These are phyloP conservation scores for Pilophorus perplexus DNA, from an alignment of 2,888 invertebrate species.

Conservation along the genomic window DNA sequence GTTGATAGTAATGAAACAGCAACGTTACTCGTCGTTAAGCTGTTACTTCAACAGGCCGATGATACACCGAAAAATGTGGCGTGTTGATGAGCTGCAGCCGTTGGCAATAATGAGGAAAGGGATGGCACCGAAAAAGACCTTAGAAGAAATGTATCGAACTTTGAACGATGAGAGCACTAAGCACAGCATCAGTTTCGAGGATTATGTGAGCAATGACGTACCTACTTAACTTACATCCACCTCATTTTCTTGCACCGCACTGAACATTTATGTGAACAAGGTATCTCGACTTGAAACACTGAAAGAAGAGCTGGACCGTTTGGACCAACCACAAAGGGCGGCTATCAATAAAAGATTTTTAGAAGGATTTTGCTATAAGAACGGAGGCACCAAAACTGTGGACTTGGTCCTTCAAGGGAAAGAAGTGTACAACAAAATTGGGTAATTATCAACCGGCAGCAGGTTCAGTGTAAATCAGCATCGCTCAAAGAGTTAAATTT, in stretches of 20 bases:
- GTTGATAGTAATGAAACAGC: too few species aligned
- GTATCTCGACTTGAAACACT: background rate
- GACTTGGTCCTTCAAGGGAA: conserved; percentile 15
- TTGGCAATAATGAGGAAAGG: too few species aligned
- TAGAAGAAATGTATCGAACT: too few species aligned
- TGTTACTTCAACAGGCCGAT: too few species aligned
- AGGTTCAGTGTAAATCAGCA: background rate
- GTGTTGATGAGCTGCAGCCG: background rate
- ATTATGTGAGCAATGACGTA: too few species aligned
- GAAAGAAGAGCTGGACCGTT: background rate
- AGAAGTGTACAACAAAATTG: background rate
- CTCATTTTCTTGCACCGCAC: too few species aligned
- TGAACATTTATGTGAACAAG: background rate
- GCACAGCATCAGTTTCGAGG: too few species aligned
- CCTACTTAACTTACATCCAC: too few species aligned
- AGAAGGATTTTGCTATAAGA: background rate
- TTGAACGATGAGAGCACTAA: too few species aligned
- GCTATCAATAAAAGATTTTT: background rate
- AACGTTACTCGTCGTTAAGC: too few species aligned
- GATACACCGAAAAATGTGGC: too few species aligned
- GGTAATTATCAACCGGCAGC: background rate
- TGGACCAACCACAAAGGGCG: background rate
- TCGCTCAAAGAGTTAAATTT: background rate
- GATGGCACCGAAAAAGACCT: too few species aligned
- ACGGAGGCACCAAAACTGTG: background rate